Conservation (phyloP, 2,888 invertebrate genomes). For the Octonoba sinensis region DNA sequence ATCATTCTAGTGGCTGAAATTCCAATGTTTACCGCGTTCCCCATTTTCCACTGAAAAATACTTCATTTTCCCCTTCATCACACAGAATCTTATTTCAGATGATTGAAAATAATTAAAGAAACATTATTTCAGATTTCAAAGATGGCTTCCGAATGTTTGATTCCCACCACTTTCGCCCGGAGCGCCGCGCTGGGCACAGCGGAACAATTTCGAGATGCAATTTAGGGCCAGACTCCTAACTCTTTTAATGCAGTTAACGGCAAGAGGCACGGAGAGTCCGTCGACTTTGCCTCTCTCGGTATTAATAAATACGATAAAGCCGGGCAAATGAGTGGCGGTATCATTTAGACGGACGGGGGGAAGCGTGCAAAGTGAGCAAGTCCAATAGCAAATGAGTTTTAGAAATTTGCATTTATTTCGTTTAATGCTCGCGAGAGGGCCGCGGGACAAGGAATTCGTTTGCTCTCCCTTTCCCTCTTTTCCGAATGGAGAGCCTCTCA, state of each 20-base stretch:
- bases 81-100: too few species aligned
- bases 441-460: conserved; percentile 54
- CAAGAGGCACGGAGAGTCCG: conserved; percentile 3
- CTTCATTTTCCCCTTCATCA: too few species aligned
- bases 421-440: conserved; percentile 48
- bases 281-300: conserved; percentile 30
- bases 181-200: conserved; percentile 20
- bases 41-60: too few species aligned
- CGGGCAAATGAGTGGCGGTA: conserved; percentile 52
- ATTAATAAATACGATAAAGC: conserved; percentile 61
- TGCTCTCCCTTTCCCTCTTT: conserved; percentile 12
- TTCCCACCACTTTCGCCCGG: conserved; percentile 34
- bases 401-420: conserved; percentile 60
- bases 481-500: conserved; percentile 1
- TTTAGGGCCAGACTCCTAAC: conserved; percentile 48
- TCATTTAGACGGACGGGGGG: conserved; percentile 42
- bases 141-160: conserved; percentile 1
- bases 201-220: conserved; percentile 63
- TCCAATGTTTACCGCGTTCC: too few species aligned
- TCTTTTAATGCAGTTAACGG: conserved; percentile 61
- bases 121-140: too few species aligned
- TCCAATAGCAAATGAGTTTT: conserved; percentile 58
- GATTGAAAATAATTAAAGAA: too few species aligned
- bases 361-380: conserved; percentile 51
- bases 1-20: too few species aligned